phyloP scores from a whole-genome alignment of 2,888 invertebrate species.

The Tryphoninae sp. region DNA sequence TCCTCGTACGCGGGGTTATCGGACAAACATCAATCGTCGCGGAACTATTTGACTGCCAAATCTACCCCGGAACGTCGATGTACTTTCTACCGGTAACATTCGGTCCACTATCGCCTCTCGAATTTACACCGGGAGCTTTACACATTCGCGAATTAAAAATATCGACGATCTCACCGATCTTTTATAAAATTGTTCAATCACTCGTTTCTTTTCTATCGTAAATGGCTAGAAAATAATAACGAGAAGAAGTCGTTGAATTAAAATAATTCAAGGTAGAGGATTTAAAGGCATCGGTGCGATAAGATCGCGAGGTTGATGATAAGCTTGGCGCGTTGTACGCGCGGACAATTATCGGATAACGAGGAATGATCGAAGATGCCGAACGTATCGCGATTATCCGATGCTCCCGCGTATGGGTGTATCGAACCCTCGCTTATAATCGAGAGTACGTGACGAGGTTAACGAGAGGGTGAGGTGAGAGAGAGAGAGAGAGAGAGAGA shows the following conservation, averaged over 20 bases:
- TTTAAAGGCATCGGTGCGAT: background rate
- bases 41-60: constrained; percentile 55
- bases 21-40: constrained; percentile 64
- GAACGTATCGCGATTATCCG: constrained; percentile 60
- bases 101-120: constrained; percentile 3
- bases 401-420: constrained; percentile 41
- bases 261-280: background rate
- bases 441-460: constrained; percentile 25
- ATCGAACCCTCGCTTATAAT: constrained; percentile 18
- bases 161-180: no score
- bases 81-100: constrained; percentile 31
- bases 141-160: background rate
- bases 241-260: no score
- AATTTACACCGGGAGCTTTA: background rate
- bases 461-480: background rate
- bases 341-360: constrained; percentile 46
- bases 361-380: constrained; percentile 58
- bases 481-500: constrained; percentile 3
- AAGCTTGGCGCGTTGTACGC: constrained; percentile 17
- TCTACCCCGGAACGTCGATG: constrained; percentile 45
- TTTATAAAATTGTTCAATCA: no score
- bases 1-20: constrained; percentile 68
- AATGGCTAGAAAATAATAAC: no score
- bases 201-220: no score
- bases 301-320: constrained; percentile 2